These are phyloP conservation scores for Trinorchestia longiramus DNA, from an alignment of 1,140 invertebrate species.

Conservation along the genomic window DNA sequence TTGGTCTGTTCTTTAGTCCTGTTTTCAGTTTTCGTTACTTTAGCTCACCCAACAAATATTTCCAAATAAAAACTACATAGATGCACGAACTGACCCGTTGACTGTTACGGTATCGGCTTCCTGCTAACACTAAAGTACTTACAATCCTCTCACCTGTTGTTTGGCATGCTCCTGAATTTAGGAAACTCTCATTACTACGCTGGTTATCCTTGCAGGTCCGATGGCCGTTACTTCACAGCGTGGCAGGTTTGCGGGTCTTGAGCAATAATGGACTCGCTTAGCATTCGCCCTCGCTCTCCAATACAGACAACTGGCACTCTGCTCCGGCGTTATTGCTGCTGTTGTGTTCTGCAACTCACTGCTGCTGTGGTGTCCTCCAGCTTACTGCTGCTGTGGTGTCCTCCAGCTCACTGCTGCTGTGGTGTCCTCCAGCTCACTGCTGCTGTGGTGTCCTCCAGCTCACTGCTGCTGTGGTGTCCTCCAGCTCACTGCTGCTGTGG, in stretches of 20 bases:
- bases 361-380: too few species aligned
- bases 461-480: too few species aligned
- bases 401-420: too few species aligned
- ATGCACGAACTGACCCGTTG: neutral
- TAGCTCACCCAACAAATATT: neutral
- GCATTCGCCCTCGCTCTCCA: neutral
- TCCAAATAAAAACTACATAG: neutral
- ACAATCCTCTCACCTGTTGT: neutral
- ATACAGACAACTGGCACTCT: neutral
- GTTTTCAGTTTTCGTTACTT: too few species aligned
- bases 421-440: too few species aligned
- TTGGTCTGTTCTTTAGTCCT: too few species aligned
- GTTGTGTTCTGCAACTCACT: too few species aligned
- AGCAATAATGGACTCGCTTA: conserved; percentile 37
- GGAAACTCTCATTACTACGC: neutral
- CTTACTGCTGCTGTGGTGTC: too few species aligned
- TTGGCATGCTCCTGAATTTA: neutral
- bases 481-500: too few species aligned
- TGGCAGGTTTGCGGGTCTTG: neutral
- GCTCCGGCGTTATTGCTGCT: neutral
- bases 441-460: too few species aligned
- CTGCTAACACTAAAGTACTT: neutral
- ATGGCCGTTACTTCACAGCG: neutral
- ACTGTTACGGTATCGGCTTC: neutral
- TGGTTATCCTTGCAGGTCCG: neutral